phyloP scores from a whole-genome alignment of 2,113 vertebrate genomes.

The Himantopus leucocephalus region DNA sequence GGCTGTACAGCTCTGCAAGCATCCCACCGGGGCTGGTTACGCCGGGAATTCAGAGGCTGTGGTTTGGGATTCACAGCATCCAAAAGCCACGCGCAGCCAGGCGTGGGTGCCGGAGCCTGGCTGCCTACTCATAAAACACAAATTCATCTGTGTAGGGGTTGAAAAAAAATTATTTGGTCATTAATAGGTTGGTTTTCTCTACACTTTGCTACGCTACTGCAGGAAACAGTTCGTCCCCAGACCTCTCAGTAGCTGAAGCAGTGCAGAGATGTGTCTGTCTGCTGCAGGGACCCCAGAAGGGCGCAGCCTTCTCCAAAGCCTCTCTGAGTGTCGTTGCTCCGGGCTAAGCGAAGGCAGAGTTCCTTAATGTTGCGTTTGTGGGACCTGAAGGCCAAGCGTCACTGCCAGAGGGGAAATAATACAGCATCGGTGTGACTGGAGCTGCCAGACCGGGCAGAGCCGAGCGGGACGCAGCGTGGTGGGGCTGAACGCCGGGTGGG shows the following conservation, averaged over 20 bases:
- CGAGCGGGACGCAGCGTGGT: neutral
- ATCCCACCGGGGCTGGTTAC: neutral
- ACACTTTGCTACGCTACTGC: neutral
- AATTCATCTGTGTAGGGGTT: neutral
- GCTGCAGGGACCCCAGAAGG: neutral
- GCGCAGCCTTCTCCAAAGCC: neutral
- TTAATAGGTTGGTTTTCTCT: neutral
- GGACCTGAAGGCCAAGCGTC: neutral
- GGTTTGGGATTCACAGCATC: neutral
- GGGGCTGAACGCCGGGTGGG: neutral
- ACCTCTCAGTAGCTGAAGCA: neutral
- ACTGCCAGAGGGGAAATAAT: neutral
- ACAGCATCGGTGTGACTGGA: rapidly evolving
- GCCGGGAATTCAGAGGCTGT: neutral
- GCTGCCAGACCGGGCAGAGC: neutral
- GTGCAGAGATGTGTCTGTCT: neutral
- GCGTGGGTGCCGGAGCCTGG: neutral
- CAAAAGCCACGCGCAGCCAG: neutral
- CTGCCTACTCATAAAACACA: neutral
- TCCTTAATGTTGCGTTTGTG: neutral
- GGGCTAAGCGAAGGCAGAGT: neutral
- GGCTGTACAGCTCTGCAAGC: neutral
- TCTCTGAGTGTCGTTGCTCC: neutral
- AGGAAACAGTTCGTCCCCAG: neutral
- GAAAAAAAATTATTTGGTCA: neutral